Percentiles rank a stretch among this genome's conserved stretches.
These are phyloP conservation scores for Popillia japonica DNA, from an alignment of 1,140 invertebrate species.

Conservation along the genomic window DNA sequence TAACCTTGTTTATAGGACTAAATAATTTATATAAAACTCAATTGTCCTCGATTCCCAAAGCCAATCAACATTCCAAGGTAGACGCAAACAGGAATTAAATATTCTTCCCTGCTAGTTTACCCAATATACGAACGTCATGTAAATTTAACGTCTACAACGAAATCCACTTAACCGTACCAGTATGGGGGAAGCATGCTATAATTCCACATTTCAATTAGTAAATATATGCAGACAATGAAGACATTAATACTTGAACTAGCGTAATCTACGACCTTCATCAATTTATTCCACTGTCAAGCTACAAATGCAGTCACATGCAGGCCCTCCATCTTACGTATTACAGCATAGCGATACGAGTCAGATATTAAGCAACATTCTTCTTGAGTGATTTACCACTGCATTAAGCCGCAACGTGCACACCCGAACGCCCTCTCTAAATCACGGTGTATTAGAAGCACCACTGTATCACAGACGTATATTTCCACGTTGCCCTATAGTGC, in stretches of 20 bases:
- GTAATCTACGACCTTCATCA: neutral
- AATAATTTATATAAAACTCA: too few species aligned
- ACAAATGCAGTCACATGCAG: neutral
- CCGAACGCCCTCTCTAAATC: conserved; percentile 9
- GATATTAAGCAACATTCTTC: neutral
- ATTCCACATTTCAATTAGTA: neutral
- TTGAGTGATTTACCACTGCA: conserved; percentile 9
- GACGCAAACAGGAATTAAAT: too few species aligned
- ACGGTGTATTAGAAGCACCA: neutral
- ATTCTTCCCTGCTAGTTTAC: too few species aligned
- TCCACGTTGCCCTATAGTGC: neutral
- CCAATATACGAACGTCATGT: too few species aligned
- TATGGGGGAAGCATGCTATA: neutral
- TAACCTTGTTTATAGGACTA: too few species aligned
- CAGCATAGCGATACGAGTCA: neutral
- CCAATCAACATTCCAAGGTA: too few species aligned
- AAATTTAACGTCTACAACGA: neutral
- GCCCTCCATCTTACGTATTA: neutral
- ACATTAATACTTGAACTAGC: neutral
- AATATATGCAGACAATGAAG: neutral
- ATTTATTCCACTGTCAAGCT: neutral
- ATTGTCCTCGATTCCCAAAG: too few species aligned
- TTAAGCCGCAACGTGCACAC: conserved; percentile 3
- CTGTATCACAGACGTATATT: neutral
- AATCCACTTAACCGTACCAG: neutral